Conservation (phyloP, 2,797 vertebrate genomes). For the Myoxocephalus aenaeus region DNA sequence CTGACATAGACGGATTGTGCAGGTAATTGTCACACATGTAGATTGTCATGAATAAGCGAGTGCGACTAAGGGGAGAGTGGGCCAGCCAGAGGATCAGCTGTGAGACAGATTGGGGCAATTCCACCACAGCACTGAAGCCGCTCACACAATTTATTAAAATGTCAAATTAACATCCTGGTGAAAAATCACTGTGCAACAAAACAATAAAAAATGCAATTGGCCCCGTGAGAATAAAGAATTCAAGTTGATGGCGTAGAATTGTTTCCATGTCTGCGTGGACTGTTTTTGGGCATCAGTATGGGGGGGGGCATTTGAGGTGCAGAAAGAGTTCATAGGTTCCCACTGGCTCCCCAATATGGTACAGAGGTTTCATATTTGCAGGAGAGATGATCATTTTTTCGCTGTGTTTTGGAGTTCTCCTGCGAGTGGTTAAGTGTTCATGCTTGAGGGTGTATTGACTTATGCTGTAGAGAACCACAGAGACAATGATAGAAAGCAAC, state of each 20-base stretch:
- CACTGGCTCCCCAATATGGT: conserved; percentile 67
- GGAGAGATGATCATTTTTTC: conserved; percentile 62
- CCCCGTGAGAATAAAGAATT: conserved; percentile 75
- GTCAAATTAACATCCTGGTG: conserved; percentile 86
- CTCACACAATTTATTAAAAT: conserved; percentile 87
- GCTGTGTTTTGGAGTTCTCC: conserved; percentile 56
- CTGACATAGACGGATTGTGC: conserved; percentile 79
- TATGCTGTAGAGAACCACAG: conserved; percentile 48
- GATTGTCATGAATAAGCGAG: conserved; percentile 85
- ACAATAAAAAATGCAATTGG: conserved; percentile 82
- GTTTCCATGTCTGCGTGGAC: conserved; percentile 59
- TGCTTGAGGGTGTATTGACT: conserved; percentile 71
- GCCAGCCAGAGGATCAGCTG: conserved; percentile 81
- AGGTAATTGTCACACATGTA: conserved; percentile 85
- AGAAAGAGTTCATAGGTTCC: conserved; percentile 63
- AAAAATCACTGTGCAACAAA: conserved; percentile 83
- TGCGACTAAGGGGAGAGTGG: conserved; percentile 68
- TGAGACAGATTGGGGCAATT: conserved; percentile 87
- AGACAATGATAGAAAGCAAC: conserved; percentile 66
- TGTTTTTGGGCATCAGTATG: conserved; percentile 51
- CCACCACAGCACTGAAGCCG: conserved; percentile 69
- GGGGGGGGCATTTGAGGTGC: conserved; percentile 51
- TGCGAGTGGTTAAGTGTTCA: conserved; percentile 67
- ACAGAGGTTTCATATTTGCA: conserved; percentile 66
- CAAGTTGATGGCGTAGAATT: conserved; percentile 62